These are phyloP conservation scores for Acrossocheilus fasciatus DNA, from an alignment of 2,797 vertebrate genomes.

Conservation along the genomic window DNA sequence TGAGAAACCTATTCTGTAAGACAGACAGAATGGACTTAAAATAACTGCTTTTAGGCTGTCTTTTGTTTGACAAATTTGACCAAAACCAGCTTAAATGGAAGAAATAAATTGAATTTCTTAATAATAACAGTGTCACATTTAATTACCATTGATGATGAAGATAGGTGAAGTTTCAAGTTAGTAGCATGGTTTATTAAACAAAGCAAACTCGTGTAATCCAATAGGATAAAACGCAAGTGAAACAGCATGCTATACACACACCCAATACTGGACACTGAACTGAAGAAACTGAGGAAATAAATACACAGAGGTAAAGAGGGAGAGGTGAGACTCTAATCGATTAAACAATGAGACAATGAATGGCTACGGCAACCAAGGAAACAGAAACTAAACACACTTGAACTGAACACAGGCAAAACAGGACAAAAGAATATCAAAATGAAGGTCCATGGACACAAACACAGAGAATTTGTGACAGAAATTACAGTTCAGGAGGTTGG, in stretches of 20 bases:
- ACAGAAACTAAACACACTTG: neutral
- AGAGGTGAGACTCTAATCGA: neutral
- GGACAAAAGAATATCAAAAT: neutral
- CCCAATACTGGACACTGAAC: neutral
- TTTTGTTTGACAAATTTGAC: neutral
- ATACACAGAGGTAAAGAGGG: neutral
- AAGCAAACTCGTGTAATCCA: neutral
- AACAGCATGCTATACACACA: neutral
- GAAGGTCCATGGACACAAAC: neutral
- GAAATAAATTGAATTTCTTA: neutral
- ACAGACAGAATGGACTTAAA: neutral
- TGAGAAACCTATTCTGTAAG: constrained; percentile 23
- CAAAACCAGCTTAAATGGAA: neutral
- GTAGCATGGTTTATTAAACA: neutral
- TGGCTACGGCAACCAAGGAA: neutral
- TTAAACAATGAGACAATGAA: neutral
- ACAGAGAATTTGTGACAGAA: neutral
- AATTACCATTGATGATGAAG: neutral
- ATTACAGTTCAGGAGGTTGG: neutral
- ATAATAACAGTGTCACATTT: neutral
- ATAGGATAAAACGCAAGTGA: neutral
- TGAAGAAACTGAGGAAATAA: neutral
- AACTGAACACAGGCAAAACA: neutral
- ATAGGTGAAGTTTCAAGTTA: neutral
- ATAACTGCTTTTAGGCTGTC: neutral